Conservation (phyloP, 2,888 invertebrate genomes). For the Epistrophe grossulariae region DNA sequence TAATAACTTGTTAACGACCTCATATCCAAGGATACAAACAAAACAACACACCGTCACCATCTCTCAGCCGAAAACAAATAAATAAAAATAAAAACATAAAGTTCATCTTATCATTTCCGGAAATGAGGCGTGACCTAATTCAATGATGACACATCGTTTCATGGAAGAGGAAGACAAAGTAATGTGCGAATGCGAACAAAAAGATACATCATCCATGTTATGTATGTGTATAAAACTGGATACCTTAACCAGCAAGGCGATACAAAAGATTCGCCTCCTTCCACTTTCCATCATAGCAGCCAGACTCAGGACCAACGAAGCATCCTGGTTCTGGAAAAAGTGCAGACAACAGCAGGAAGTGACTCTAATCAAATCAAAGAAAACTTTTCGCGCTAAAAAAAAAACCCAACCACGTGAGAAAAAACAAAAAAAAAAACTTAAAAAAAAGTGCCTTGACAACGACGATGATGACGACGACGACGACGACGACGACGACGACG, state of each 20-base stretch:
- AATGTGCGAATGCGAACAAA: constrained; percentile 42
- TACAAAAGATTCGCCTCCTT: constrained; percentile 15
- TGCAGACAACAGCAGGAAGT: constrained; percentile 64
- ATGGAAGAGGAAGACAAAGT: constrained; percentile 54
- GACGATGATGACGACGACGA: neutral
- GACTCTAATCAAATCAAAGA: constrained; percentile 72
- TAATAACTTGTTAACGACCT: constrained; percentile 40
- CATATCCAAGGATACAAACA: constrained; percentile 15
- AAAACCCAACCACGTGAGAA: constrained; percentile 51
- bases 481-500: too few species aligned
- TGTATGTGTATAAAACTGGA: neutral
- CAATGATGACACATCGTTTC: constrained; percentile 65
- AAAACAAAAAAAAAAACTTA: constrained; percentile 54
- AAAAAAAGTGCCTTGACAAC: constrained; percentile 33
- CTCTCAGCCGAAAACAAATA: constrained; percentile 1
- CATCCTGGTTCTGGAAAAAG: constrained; percentile 30
- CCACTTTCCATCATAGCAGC: too few species aligned
- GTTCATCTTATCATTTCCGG: constrained; percentile 53
- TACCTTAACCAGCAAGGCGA: constrained; percentile 15
- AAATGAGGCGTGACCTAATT: constrained; percentile 71
- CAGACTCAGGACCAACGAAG: too few species aligned
- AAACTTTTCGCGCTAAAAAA: constrained; percentile 56
- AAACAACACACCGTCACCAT: neutral
- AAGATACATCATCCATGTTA: constrained; percentile 37
- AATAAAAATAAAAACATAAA: constrained; percentile 27